Conservation (phyloP, 2,113 vertebrate genomes). For the Anarrhichthys ocellatus region DNA sequence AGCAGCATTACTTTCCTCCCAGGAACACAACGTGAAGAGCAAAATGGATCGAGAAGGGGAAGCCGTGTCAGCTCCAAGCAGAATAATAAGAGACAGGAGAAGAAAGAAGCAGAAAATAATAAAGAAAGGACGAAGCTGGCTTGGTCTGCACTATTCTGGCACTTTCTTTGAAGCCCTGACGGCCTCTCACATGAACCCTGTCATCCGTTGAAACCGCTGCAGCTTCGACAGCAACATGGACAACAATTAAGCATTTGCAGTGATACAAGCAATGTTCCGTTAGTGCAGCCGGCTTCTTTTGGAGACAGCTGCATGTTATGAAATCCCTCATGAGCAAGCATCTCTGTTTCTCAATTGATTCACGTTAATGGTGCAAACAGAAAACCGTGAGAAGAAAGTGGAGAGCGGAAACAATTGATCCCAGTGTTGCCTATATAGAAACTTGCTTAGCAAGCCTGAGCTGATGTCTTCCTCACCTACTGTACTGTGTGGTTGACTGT, state of each 20-base stretch:
- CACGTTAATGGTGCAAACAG: conserved; percentile 58
- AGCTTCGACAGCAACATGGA: not conserved
- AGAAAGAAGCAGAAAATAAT: conserved; percentile 29
- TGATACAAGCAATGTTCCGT: not conserved
- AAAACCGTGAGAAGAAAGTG: conserved; percentile 48
- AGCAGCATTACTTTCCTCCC: conserved; percentile 49
- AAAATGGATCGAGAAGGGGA: conserved; percentile 38
- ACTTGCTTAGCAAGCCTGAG: conserved; percentile 13
- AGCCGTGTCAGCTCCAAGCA: conserved; percentile 37
- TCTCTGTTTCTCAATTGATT: conserved; percentile 52
- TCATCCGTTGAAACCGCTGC: not conserved
- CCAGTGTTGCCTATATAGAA: conserved; percentile 17
- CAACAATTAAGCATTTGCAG: not conserved
- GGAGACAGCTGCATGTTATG: conserved; percentile 3
- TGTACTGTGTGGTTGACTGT: not conserved
- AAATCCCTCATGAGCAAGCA: conserved; percentile 26
- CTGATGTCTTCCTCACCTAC: not conserved
- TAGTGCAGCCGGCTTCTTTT: not conserved
- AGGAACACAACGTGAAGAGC: conserved; percentile 37
- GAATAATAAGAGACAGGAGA: conserved; percentile 47
- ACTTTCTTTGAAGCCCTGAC: not conserved
- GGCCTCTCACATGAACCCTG: not conserved
- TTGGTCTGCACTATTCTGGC: not conserved
- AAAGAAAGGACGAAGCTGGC: not conserved
- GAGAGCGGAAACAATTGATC: conserved; percentile 59